A percentile compares a stretch with the other conserved stretches of the same genome.
phyloP scores from a whole-genome alignment of 1,140 invertebrate species.

The Eumaeus atala region DNA sequence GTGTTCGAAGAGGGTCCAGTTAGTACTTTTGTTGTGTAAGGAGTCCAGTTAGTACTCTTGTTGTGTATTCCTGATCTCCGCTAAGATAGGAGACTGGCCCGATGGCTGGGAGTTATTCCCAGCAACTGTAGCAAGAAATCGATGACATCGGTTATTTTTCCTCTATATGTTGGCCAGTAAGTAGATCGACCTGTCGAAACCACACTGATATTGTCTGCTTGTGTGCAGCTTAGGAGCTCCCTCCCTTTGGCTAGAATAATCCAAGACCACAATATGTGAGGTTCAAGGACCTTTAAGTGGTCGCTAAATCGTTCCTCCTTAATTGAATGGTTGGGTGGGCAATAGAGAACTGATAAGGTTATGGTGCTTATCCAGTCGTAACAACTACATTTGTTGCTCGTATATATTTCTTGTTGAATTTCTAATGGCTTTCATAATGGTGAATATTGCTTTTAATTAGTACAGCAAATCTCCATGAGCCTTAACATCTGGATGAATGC shows the following conservation, averaged over 20 bases:
- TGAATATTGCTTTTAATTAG: no score
- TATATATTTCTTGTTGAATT: slow-evolving; percentile 25
- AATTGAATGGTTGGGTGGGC: slow-evolving; percentile 37
- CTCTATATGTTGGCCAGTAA: slow-evolving; percentile 38
- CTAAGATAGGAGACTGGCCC: no score
- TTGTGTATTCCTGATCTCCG: no score
- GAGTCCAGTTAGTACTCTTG: no score
- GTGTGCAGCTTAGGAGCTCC: slow-evolving; percentile 25
- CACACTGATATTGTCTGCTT: no score
- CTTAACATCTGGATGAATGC: no score
- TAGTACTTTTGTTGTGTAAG: no score
- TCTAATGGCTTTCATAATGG: slow-evolving; percentile 22
- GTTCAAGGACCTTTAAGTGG: slow-evolving; percentile 41
- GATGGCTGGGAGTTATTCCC: no score
- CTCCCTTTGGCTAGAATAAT: slow-evolving; percentile 42
- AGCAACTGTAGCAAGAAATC: no score
- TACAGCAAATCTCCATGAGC: no score
- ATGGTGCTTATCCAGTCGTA: slow-evolving; percentile 22
- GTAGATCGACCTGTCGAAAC: slow-evolving; percentile 30
- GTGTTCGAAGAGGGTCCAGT: no score
- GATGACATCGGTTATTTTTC: slow-evolving; percentile 41
- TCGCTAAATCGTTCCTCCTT: slow-evolving; percentile 33
- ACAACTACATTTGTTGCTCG: slow-evolving; percentile 34
- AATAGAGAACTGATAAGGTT: slow-evolving; percentile 41
- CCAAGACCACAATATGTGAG: slow-evolving; percentile 42